Evolutionary conservation across 2,888 invertebrate genomes (phyloP).

Genomic region (Agrotis segetum): DNA sequence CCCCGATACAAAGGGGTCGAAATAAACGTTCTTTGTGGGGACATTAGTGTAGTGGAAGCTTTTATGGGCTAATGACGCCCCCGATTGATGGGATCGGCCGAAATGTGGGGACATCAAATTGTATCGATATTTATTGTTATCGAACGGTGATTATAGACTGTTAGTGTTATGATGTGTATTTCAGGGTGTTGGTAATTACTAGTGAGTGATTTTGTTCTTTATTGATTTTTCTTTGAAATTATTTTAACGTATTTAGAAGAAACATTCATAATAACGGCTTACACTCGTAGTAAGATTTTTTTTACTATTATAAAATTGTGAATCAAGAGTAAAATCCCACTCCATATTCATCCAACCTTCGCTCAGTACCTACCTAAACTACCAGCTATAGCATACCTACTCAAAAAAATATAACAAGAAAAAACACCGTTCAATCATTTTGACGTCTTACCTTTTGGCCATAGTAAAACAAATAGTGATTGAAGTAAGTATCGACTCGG

Average conservation of each 20-base stretch:
- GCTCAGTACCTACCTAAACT: not conserved
- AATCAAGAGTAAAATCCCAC: not conserved
- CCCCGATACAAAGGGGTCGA: constrained; percentile 52
- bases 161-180: constrained; percentile 1
- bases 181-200: not conserved
- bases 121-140: constrained; percentile 41
- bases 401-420: not conserved
- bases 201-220: too few relatives aligned
- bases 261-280: not conserved
- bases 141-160: constrained; percentile 30
- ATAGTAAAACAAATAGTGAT: constrained; percentile 26
- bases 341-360: not conserved
- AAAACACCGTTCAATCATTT: not conserved
- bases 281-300: too few relatives aligned
- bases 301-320: too few relatives aligned
- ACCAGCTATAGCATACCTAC: constrained; percentile 8
- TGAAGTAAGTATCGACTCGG: constrained; percentile 37
- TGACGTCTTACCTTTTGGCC: not conserved
- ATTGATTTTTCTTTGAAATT: not conserved
- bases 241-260: not conserved
- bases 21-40: constrained; percentile 61
- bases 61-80: constrained; percentile 69
- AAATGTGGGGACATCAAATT: not conserved
- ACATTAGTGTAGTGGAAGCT: constrained; percentile 63
- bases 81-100: constrained; percentile 59